phyloP scores from a whole-genome alignment of 1,140 invertebrate genomes.

The Calephelis virginiensis region DNA sequence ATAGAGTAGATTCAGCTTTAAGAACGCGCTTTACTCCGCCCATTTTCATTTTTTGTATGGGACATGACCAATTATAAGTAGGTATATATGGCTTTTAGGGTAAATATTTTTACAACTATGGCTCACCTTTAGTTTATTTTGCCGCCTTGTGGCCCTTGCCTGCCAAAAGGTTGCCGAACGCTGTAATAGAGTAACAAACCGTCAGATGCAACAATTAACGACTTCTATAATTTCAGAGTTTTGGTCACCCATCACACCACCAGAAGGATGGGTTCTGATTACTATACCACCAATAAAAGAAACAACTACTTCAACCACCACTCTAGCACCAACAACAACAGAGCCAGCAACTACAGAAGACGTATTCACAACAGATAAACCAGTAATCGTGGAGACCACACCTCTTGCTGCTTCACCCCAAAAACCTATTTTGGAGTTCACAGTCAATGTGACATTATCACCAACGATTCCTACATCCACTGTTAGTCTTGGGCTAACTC shows the following conservation, averaged over 20 bases:
- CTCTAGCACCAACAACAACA: slow-evolving; percentile 37
- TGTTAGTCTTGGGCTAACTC: slow-evolving; percentile 36
- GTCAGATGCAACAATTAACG: slow-evolving; percentile 2
- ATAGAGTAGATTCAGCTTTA: no score
- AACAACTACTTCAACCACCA: slow-evolving; percentile 42
- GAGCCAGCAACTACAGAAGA: slow-evolving; percentile 31
- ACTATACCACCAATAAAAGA: slow-evolving; percentile 63
- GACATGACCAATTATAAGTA: no score
- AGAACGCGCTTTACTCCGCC: no score
- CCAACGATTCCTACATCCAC: slow-evolving; percentile 52
- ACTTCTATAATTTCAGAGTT: slow-evolving; percentile 53
- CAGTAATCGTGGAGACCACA: slow-evolving; percentile 19
- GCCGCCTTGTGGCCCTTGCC: no score
- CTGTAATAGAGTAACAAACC: background rate
- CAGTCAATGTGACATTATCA: slow-evolving; percentile 52
- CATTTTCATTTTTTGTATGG: no score
- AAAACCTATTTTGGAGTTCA: slow-evolving; percentile 48
- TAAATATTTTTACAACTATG: no score
- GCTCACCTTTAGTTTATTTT: no score
- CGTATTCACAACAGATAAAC: slow-evolving; percentile 26
- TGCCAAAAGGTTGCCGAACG: no score
- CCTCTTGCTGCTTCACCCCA: slow-evolving; percentile 31
- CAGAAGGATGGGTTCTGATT: slow-evolving; percentile 82
- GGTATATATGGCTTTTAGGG: no score
- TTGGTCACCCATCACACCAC: slow-evolving; percentile 80